These are phyloP conservation scores for Drosophila parabipectinata DNA, from an alignment of 1,140 invertebrate species.

Conservation along the genomic window DNA sequence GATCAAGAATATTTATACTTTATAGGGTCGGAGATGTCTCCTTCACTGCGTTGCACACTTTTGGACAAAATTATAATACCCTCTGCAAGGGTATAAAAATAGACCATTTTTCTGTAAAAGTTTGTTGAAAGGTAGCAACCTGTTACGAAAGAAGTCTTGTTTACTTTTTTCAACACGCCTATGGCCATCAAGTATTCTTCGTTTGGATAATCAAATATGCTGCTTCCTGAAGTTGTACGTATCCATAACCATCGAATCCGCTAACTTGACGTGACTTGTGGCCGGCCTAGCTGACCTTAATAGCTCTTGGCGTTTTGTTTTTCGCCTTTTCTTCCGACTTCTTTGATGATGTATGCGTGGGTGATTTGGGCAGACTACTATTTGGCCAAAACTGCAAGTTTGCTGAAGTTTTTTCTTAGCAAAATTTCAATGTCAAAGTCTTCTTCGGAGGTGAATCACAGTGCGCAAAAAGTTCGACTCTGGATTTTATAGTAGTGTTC, in stretches of 20 bases:
- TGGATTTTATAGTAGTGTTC: neutral
- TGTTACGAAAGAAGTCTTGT: neutral
- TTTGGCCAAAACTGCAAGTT: slow-evolving; percentile 5
- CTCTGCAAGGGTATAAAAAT: too few species aligned
- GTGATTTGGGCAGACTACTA: neutral
- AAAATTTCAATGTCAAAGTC: neutral
- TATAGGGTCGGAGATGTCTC: too few species aligned
- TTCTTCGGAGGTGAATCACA: neutral
- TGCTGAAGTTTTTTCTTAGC: neutral
- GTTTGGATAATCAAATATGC: neutral
- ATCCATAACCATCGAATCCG: slow-evolving; percentile 7
- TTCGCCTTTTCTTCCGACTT: slow-evolving; percentile 2
- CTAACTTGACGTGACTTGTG: slow-evolving; percentile 15
- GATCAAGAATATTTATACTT: too few species aligned
- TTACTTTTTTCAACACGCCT: neutral
- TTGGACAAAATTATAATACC: too few species aligned
- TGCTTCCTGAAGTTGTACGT: slow-evolving; percentile 28
- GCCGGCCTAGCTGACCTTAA: slow-evolving; percentile 36
- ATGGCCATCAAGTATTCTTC: slow-evolving; percentile 3
- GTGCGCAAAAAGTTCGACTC: neutral
- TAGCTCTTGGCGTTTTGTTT: neutral
- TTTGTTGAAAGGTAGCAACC: neutral
- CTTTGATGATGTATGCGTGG: neutral
- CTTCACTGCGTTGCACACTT: too few species aligned
- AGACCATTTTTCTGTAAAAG: too few species aligned